Conservation (phyloP, 2,113 vertebrate species). For the Hippolais icterina region DNA sequence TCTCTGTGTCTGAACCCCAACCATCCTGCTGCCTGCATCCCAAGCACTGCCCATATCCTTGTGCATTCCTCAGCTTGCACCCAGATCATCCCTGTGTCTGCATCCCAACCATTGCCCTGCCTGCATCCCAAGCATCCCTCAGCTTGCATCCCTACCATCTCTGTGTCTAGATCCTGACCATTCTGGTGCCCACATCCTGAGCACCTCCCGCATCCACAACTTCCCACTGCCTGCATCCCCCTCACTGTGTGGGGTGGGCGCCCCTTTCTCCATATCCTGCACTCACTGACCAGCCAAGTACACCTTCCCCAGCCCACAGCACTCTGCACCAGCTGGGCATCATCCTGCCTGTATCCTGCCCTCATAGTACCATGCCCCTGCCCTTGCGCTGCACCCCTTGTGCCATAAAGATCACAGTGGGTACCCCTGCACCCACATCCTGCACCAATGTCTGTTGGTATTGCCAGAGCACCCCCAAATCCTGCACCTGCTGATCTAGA, state of each 20-base stretch:
- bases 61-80: not conserved
- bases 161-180: not conserved
- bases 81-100: not conserved
- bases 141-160: rapidly evolving
- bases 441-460: not conserved
- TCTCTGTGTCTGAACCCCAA: not conserved
- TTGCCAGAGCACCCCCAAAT: not conserved
- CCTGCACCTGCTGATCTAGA: not conserved
- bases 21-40: not conserved
- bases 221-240: not conserved
- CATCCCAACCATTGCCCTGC: not conserved
- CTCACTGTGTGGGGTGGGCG: not conserved
- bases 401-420: not conserved
- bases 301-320: not conserved
- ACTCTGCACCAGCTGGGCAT: not conserved
- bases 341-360: not conserved
- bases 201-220: not conserved
- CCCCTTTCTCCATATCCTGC: not conserved
- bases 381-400: not conserved
- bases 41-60: not conserved
- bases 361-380: not conserved
- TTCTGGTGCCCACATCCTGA: rapidly evolving
- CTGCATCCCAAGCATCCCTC: not conserved
- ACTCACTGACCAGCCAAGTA: not conserved
- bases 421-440: too few species aligned